Conservation (phyloP, 2,888 invertebrate species). For the Epicampocera succincta region DNA sequence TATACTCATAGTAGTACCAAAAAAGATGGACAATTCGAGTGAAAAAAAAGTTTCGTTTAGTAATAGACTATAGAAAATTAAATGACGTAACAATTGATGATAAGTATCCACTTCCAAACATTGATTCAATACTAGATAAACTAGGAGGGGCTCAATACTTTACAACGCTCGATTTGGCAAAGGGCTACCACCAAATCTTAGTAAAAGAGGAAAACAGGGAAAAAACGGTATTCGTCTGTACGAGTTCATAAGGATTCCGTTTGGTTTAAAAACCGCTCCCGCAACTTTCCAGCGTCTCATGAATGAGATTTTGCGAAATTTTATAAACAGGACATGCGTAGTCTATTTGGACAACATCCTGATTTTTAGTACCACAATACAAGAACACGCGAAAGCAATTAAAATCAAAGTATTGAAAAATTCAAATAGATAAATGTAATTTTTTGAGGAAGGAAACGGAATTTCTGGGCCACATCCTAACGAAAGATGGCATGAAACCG, state of each 20-base stretch:
- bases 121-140: no score
- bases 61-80: slow-evolving; percentile 6
- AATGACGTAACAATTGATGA: slow-evolving; percentile 13
- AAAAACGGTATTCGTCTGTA: slow-evolving; percentile 31
- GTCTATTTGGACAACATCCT: no score
- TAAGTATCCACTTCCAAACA: slow-evolving; percentile 18
- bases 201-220: slow-evolving; percentile 21
- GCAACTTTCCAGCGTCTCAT: no score
- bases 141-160: slow-evolving; percentile 5
- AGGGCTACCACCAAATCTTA: slow-evolving; percentile 35
- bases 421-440: no score
- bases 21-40: no score
- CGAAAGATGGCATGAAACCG: slow-evolving; percentile 22
- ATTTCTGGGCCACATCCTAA: slow-evolving; percentile 37
- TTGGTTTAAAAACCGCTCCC: no score
- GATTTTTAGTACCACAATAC: no score
- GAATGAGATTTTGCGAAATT: no score
- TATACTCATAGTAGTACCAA: slow-evolving; percentile 50
- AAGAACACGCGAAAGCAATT: no score
- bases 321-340: no score
- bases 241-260: no score
- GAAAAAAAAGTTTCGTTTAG: slow-evolving; percentile 10
- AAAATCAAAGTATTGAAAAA: slow-evolving; percentile 10
- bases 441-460: slow-evolving; percentile 25
- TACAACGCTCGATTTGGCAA: slow-evolving; percentile 10